Conservation (phyloP, 2,113 vertebrate genomes). For the Pseudorasbora parva region DNA sequence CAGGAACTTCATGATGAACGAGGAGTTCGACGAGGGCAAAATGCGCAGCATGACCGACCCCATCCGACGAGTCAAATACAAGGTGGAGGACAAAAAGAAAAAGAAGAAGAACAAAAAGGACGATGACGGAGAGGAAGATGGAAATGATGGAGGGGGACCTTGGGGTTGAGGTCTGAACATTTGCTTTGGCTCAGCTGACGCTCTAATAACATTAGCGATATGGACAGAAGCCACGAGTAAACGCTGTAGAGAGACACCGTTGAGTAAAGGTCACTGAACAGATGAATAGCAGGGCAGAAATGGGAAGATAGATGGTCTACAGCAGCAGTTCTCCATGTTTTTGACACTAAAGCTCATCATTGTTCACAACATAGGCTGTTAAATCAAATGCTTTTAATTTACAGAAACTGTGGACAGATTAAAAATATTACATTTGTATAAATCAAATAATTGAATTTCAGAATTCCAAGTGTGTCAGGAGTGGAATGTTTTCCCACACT, state of each 20-base stretch:
- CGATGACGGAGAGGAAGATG: background rate
- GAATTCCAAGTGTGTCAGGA: background rate
- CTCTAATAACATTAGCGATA: background rate
- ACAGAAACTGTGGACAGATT: background rate
- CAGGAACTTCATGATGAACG: constrained; percentile 81
- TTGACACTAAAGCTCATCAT: background rate
- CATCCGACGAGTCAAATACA: constrained; percentile 85
- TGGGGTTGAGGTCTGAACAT: constrained; percentile 39
- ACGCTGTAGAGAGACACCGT: too few species aligned
- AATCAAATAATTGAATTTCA: background rate
- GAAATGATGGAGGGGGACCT: constrained; percentile 41
- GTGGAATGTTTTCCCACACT: background rate
- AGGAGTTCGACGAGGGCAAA: constrained; percentile 77
- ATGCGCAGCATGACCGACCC: constrained; percentile 82
- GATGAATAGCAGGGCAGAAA: background rate
- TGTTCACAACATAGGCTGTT: background rate
- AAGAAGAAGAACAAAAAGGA: constrained; percentile 62
- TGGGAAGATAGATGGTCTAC: background rate
- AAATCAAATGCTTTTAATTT: background rate
- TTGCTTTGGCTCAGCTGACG: background rate
- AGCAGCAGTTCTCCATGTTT: background rate
- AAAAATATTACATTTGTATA: background rate
- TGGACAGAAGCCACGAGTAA: background rate
- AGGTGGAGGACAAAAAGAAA: constrained; percentile 74
- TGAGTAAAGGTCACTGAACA: background rate